A percentile compares a stretch with the other conserved stretches of the same genome.
These are phyloP conservation scores for Metacarcinus magister DNA, from an alignment of 2,888 invertebrate species.

Conservation along the genomic window DNA sequence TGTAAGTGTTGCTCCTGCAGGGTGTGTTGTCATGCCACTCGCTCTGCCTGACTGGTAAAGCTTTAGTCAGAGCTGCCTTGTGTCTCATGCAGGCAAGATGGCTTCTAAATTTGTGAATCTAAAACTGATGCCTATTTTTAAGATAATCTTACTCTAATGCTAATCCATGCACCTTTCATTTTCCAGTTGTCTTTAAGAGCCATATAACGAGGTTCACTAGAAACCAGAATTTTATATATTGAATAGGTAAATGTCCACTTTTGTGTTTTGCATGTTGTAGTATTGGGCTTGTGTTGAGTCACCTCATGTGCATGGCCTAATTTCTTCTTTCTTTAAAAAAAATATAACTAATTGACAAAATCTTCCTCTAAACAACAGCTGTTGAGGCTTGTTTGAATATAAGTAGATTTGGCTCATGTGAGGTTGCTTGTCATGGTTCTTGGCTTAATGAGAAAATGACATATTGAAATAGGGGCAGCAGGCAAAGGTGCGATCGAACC, in stretches of 20 bases:
- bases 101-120: constrained; percentile 66
- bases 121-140: constrained; percentile 76
- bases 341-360: background rate
- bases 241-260: constrained; percentile 78
- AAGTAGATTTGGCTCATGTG: constrained; percentile 65
- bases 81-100: constrained; percentile 39
- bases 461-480: constrained; percentile 71
- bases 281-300: constrained; percentile 62
- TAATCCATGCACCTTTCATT: constrained; percentile 80
- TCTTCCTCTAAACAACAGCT: background rate
- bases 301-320: constrained; percentile 67
- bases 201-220: constrained; percentile 81
- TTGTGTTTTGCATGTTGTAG: constrained; percentile 79
- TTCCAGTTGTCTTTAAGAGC: constrained; percentile 79
- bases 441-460: constrained; percentile 69
- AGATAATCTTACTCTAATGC: constrained; percentile 66
- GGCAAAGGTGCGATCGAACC: constrained; percentile 72
- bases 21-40: constrained; percentile 60
- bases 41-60: constrained; percentile 68
- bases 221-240: constrained; percentile 77
- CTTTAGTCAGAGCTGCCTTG: constrained; percentile 72
- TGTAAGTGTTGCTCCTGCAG: constrained; percentile 58
- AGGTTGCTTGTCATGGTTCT: constrained; percentile 41
- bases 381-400: constrained; percentile 57
- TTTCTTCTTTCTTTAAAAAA: constrained; percentile 41